These are phyloP conservation scores for Heterochromis multidens DNA, from an alignment of 2,113 vertebrate species.

Conservation along the genomic window DNA sequence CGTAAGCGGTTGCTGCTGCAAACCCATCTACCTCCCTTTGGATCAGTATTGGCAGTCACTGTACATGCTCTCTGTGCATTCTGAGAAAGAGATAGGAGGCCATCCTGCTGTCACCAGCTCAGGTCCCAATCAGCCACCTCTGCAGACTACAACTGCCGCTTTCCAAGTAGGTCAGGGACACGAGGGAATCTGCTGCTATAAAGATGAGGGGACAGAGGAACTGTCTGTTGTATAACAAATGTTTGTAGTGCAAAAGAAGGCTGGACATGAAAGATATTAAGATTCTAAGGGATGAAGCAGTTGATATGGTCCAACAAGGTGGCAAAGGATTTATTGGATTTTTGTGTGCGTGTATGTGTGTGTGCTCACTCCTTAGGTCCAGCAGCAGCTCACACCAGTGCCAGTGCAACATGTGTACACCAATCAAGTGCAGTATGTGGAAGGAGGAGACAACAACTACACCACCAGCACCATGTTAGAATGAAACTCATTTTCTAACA, in stretches of 20 bases:
- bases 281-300: not conserved
- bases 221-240: not conserved
- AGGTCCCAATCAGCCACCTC: not conserved
- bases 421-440: slow-evolving; percentile 93
- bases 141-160: slow-evolving; percentile 13
- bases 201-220: not conserved
- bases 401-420: slow-evolving; percentile 89
- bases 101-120: not conserved
- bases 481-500: slow-evolving; percentile 38
- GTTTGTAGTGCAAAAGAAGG: not conserved
- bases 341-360: not conserved
- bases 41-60: not conserved
- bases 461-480: slow-evolving; percentile 87
- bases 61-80: not conserved
- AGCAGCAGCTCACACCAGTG: slow-evolving; percentile 86
- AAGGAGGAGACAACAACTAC: slow-evolving; percentile 85
- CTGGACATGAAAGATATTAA: not conserved
- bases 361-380: slow-evolving; percentile 68
- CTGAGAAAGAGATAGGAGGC: slow-evolving; percentile 12
- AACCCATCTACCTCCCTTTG: not conserved
- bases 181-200: not conserved
- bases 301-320: not conserved
- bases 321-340: not conserved
- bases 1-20: not conserved
- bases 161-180: slow-evolving; percentile 65